phyloP scores from a whole-genome alignment of 2,888 invertebrate species.

The Mystacides longicornis region DNA sequence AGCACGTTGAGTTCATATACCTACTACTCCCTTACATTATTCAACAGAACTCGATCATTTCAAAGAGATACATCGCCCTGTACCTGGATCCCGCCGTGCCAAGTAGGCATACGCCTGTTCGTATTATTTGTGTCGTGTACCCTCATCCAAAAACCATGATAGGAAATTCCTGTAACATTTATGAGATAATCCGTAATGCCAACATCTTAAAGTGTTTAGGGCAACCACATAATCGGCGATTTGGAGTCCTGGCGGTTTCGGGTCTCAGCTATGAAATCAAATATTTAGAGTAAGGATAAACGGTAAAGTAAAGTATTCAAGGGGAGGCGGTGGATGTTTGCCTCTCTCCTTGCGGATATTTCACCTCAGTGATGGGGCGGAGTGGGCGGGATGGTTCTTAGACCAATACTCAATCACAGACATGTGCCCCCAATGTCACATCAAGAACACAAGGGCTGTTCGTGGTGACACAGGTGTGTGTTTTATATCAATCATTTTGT shows the following conservation, averaged over 20 bases:
- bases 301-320: background rate
- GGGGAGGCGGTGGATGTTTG: background rate
- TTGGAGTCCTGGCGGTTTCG: background rate
- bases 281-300: constrained; percentile 19
- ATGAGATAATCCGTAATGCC: too few relatives aligned
- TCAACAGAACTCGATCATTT: too few relatives aligned
- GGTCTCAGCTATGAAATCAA: constrained; percentile 21
- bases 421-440: constrained; percentile 25
- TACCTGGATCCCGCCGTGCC: too few relatives aligned
- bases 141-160: too few relatives aligned
- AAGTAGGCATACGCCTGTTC: too few relatives aligned
- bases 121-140: too few relatives aligned
- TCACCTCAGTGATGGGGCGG: background rate
- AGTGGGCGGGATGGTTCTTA: background rate
- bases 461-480: too few relatives aligned
- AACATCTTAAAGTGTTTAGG: background rate
- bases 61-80: too few relatives aligned
- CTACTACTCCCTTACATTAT: too few relatives aligned
- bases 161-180: too few relatives aligned
- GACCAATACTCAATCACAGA: constrained; percentile 24
- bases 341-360: background rate
- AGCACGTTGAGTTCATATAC: too few relatives aligned
- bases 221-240: background rate
- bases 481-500: too few relatives aligned
- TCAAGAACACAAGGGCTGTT: constrained; percentile 12